Evolutionary conservation across 2,797 vertebrate species (phyloP).

Genomic region (Chrysocyon brachyurus): DNA sequence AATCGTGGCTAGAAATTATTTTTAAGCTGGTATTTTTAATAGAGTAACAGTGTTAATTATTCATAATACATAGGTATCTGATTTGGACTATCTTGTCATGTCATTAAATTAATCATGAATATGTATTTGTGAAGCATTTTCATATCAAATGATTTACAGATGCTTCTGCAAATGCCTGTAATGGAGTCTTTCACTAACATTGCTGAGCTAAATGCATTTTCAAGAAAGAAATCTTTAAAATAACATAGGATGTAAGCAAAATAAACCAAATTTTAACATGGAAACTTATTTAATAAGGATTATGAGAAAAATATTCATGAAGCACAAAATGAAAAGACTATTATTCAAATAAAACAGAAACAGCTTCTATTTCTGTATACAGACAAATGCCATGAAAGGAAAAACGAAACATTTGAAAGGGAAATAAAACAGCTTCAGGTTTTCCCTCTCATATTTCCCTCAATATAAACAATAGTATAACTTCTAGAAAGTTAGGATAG

Average conservation of each 20-base stretch:
- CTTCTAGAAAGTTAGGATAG: neutral
- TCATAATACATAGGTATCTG: constrained; percentile 65
- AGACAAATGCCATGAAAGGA: constrained; percentile 25
- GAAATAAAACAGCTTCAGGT: neutral
- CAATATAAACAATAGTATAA: neutral
- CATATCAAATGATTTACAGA: constrained; percentile 68
- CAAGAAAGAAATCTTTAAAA: constrained; percentile 69
- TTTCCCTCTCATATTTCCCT: neutral
- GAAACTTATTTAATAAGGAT: constrained; percentile 73
- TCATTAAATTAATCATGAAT: constrained; percentile 78
- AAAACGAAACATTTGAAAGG: neutral
- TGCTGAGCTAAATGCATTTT: constrained; percentile 65
- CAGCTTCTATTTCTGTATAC: constrained; percentile 57
- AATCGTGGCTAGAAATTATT: constrained; percentile 20
- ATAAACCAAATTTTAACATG: constrained; percentile 67
- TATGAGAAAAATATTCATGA: constrained; percentile 72
- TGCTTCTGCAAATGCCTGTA: constrained; percentile 62
- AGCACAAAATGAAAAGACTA: constrained; percentile 62
- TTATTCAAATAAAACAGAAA: constrained; percentile 70
- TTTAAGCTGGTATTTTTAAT: constrained; percentile 55
- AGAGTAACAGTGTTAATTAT: constrained; percentile 68
- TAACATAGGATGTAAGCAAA: constrained; percentile 55
- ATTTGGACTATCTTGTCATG: constrained; percentile 63
- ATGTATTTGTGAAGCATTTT: constrained; percentile 71
- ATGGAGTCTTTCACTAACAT: constrained; percentile 72